Base-by-base conservation (phyloP, 2,888 invertebrate genomes). In the Heliconius aoede region DNA sequence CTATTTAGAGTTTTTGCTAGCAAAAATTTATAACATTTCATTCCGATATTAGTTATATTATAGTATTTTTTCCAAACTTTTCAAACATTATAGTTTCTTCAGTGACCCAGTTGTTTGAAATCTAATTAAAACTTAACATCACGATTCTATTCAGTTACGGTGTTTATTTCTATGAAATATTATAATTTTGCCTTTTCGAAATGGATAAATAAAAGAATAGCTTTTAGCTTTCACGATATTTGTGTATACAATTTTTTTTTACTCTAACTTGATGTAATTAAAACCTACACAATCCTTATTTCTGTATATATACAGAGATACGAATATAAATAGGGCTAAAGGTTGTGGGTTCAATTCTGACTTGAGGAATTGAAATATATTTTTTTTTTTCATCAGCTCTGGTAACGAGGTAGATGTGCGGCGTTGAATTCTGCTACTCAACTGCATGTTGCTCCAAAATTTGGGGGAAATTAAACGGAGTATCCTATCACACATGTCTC, bases 61-160 rank as follows among this genome's bases (percentile, higher is more conserved):
- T 26, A 3, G 46, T 26, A 21, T 28, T 26, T 67, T 67, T 67
- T 28, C 40, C 1, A 46, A 46, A 67, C 67, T 67, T 67, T 67
- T 46, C 46, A 67, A 67, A 67, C 21, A 67, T 30, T 62, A 62
- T 51, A 68, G 21, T 68, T 55, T 51, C 46, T 51, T 30, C 4
- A 30, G 9, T 51, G 51, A 28, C 28, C 28, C 30, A 28, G n/a
- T 69, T 51, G 51, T 69, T 30, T 69, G 11, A 30, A 69, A 30
- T 69, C n/a, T 69, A 69, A 69, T 69, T 55, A 69, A 69, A 68
- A 51, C 7, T 69, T 69, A 69, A 69, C 30, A 30, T 21, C 46
- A 69, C 30, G 28, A 69, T 7, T 13, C 51, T 13, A n/a, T 51
- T 51, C 21, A 28, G 46, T 21, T 46, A 21, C 28, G 21, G 28